Evolutionary conservation across 2,113 vertebrate species (phyloP).

Genomic region (Octodon degus): DNA sequence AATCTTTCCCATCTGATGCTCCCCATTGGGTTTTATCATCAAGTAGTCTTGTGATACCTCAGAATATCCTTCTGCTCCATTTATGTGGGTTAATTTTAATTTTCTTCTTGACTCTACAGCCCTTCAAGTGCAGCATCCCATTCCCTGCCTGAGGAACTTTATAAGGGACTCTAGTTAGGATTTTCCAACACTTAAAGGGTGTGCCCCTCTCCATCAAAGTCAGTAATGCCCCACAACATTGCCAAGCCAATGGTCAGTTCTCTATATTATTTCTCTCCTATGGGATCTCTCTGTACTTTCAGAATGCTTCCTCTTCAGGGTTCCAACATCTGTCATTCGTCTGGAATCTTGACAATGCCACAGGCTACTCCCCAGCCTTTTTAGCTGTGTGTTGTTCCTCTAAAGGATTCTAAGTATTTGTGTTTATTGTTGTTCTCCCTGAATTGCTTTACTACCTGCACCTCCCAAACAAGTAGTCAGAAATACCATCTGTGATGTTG

Average conservation of each 20-base stretch:
- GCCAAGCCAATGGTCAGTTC: not conserved
- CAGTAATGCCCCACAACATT: not conserved
- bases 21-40: not conserved
- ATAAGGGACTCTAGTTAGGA: not conserved
- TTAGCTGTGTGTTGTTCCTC: not conserved
- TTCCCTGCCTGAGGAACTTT: not conserved
- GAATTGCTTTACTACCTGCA: not conserved
- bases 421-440: not conserved
- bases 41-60: not conserved
- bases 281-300: not conserved
- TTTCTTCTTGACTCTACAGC: not conserved
- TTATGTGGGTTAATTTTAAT: not conserved
- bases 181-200: not conserved
- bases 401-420: not conserved
- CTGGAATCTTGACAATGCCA: not conserved
- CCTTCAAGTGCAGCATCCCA: not conserved
- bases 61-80: not conserved
- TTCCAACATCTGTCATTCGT: not conserved
- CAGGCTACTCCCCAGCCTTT: not conserved
- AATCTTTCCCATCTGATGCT: not conserved
- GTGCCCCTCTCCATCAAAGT: not conserved
- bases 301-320: not conserved
- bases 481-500: not conserved
- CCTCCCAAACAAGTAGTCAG: not conserved
- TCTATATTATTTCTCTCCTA: not conserved